A percentile compares a stretch with the other conserved stretches of the same genome.
Evolutionary conservation across 2,888 invertebrate species (phyloP).

Genomic region (Corythucha ciliata): DNA sequence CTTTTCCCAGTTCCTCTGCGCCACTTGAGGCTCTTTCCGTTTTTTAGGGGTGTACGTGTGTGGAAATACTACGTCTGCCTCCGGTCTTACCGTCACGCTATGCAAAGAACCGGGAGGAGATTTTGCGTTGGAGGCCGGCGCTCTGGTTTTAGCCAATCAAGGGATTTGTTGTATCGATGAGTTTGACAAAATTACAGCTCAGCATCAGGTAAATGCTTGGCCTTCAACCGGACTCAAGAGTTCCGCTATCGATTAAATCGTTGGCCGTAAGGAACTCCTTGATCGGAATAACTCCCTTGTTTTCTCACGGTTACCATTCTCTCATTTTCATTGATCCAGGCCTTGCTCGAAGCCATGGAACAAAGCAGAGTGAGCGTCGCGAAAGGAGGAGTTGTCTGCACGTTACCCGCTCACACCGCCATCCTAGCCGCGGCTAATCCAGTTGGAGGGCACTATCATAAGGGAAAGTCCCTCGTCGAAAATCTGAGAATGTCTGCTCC

Average conservation of each 20-base stretch:
- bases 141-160: conserved; percentile 71
- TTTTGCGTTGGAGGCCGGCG: conserved; percentile 79
- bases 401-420: conserved; percentile 70
- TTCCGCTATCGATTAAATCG: too few species aligned
- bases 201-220: conserved; percentile 56
- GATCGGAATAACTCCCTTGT: too few species aligned
- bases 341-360: conserved; percentile 89
- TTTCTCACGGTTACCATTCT: not conserved
- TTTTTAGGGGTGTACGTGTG: conserved; percentile 70
- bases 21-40: not conserved
- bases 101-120: conserved; percentile 64
- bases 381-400: conserved; percentile 77
- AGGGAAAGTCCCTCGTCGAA: conserved; percentile 75
- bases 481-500: conserved; percentile 81
- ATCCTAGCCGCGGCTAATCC: conserved; percentile 92
- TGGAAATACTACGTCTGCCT: conserved; percentile 74
- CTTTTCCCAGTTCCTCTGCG: not conserved
- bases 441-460: conserved; percentile 76
- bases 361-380: conserved; percentile 84
- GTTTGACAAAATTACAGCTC: conserved; percentile 79
- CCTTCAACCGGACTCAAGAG: too few species aligned
- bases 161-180: conserved; percentile 93
- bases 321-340: conserved; percentile 43
- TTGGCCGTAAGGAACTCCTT: too few species aligned
- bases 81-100: conserved; percentile 70